Conservation (phyloP, 64 coral and sea anemone genomes). For the Pocillopora damicornis region DNA sequence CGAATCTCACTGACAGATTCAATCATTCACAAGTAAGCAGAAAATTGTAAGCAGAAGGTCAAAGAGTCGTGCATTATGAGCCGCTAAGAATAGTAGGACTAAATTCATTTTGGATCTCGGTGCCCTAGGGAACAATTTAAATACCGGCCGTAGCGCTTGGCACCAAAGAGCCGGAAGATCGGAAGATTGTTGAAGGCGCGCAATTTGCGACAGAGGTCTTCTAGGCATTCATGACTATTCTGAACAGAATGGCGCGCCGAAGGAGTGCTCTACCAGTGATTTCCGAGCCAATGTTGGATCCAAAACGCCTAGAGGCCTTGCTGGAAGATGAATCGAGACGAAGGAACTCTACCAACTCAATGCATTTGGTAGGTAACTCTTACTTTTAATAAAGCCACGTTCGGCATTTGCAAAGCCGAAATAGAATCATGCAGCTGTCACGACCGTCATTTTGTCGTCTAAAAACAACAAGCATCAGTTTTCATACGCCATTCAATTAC, state of each 20-base stretch:
- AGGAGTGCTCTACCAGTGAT: slow-evolving; percentile 35
- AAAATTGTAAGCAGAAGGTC: not conserved
- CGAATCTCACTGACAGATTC: not conserved
- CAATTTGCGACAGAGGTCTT: not conserved
- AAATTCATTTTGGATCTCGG: not conserved
- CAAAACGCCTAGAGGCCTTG: not conserved
- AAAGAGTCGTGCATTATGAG: not conserved
- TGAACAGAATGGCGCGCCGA: slow-evolving; percentile 1
- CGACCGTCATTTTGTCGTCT: not conserved
- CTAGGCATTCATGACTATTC: not conserved
- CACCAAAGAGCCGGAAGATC: not conserved
- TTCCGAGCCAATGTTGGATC: slow-evolving; percentile 11
- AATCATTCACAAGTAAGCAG: not conserved
- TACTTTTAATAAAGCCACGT: not conserved
- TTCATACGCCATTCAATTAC: not conserved
- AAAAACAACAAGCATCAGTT: not conserved
- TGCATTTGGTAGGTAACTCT: not conserved
- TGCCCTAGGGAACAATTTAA: not conserved
- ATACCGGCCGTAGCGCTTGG: not conserved
- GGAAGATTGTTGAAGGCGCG: not conserved
- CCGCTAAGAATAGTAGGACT: not conserved
- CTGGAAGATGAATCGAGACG: not conserved
- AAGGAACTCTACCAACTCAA: not conserved
- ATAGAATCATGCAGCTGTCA: not conserved
- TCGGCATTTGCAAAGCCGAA: not conserved